phyloP scores from a whole-genome alignment of 2,888 invertebrate species.

The Tenthredo scrophulariae region DNA sequence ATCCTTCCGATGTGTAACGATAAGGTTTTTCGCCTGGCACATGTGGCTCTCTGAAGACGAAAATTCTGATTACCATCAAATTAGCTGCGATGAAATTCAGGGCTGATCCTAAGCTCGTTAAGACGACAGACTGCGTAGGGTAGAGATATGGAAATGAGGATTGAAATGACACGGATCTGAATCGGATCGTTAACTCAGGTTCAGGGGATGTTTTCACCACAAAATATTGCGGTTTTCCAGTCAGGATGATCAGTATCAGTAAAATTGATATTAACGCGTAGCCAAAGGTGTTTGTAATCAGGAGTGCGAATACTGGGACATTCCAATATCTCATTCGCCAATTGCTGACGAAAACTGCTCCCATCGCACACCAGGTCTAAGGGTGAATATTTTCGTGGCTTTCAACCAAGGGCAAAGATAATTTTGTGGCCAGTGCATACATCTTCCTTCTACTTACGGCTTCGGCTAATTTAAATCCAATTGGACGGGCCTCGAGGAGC shows the following conservation, averaged over 20 bases:
- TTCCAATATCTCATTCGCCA: slow-evolving; percentile 34
- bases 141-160: not conserved
- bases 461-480: slow-evolving; percentile 35
- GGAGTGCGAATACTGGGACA: not conserved
- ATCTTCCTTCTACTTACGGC: not conserved
- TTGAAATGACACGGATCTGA: not conserved
- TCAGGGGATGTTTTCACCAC: slow-evolving; percentile 10
- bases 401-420: not conserved
- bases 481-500: slow-evolving; percentile 1
- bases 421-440: not conserved
- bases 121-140: not conserved
- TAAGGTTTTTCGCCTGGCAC: not conserved
- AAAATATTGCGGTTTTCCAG: slow-evolving; percentile 23
- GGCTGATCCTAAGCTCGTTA: slow-evolving; percentile 27
- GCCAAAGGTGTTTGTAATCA: not conserved
- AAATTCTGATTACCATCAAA: slow-evolving; percentile 13
- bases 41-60: not conserved
- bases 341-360: slow-evolving; percentile 24
- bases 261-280: slow-evolving; percentile 7
- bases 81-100: slow-evolving; percentile 18
- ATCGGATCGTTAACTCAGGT: not conserved
- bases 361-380: not conserved
- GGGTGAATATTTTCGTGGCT: not conserved
- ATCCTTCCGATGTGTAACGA: slow-evolving; percentile 14
- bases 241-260: not conserved